phyloP scores from a whole-genome alignment of 2,797 vertebrate species.

The Dicrostonyx torquatus region DNA sequence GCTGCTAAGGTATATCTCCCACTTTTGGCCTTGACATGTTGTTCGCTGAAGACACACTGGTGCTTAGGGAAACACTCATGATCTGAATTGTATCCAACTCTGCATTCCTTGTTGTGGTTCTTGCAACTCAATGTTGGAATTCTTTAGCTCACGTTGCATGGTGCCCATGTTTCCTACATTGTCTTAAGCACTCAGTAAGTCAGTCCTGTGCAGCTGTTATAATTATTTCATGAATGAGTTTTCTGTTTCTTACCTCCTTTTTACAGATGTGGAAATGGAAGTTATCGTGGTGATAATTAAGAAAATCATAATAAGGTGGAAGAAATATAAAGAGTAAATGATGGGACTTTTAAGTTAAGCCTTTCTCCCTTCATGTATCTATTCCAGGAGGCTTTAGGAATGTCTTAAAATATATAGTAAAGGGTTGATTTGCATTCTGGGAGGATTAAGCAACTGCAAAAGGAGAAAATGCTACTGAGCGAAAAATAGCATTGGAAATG shows the following conservation, averaged over 20 bases:
- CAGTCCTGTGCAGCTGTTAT: not conserved
- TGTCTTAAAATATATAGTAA: not conserved
- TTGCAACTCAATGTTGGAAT: not conserved
- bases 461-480: conserved; percentile 41
- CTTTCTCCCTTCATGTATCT: not conserved
- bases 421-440: conserved; percentile 9
- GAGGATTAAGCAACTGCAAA: not conserved
- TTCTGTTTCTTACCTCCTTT: not conserved
- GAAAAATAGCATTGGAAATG: conserved; percentile 51
- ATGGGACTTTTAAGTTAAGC: not conserved
- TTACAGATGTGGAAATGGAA: not conserved
- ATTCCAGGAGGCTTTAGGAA: not conserved
- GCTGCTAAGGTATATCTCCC: not conserved
- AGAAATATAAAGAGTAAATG: not conserved
- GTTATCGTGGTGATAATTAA: not conserved
- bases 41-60: not conserved
- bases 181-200: not conserved
- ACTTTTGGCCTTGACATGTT: not conserved
- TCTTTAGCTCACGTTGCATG: not conserved
- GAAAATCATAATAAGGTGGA: not conserved
- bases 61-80: not conserved
- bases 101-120: not conserved
- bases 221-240: not conserved
- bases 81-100: not conserved
- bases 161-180: not conserved